These are phyloP conservation scores for Ariolimax columbianus DNA, from an alignment of 2,888 invertebrate genomes.

Conservation along the genomic window DNA sequence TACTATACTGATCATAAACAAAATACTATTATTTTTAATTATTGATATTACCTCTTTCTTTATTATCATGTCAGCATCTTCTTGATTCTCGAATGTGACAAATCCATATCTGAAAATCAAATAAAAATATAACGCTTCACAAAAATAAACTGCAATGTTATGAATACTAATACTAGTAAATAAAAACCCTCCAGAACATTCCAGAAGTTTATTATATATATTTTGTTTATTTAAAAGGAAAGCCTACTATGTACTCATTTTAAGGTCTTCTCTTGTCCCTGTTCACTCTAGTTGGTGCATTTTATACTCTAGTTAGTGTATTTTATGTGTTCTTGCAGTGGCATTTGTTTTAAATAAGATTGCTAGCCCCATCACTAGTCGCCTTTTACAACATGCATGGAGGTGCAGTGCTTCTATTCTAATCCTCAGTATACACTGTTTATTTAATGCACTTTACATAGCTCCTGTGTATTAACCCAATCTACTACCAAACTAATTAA, in stretches of 20 bases:
- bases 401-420: too few species aligned
- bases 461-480: background rate
- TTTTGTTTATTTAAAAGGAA: too few species aligned
- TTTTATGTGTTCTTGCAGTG: too few species aligned
- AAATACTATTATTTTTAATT: background rate
- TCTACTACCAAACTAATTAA: background rate
- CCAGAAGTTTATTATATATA: background rate
- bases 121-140: background rate
- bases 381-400: too few species aligned
- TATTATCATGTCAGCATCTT: conserved; percentile 84
- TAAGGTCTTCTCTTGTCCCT: too few species aligned
- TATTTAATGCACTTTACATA: too few species aligned
- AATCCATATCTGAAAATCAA: conserved; percentile 84
- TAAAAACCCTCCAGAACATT: background rate
- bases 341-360: too few species aligned
- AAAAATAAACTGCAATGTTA: background rate
- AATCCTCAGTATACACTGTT: too few species aligned
- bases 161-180: background rate
- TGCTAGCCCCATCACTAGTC: too few species aligned
- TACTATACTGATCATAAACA: background rate
- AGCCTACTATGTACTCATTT: too few species aligned
- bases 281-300: too few species aligned
- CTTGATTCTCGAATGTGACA: conserved; percentile 91
- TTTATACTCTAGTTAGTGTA: too few species aligned
- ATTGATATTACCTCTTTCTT: conserved; percentile 81